Conservation (phyloP, 2,113 vertebrate genomes). For the Crotalus horridus region DNA sequence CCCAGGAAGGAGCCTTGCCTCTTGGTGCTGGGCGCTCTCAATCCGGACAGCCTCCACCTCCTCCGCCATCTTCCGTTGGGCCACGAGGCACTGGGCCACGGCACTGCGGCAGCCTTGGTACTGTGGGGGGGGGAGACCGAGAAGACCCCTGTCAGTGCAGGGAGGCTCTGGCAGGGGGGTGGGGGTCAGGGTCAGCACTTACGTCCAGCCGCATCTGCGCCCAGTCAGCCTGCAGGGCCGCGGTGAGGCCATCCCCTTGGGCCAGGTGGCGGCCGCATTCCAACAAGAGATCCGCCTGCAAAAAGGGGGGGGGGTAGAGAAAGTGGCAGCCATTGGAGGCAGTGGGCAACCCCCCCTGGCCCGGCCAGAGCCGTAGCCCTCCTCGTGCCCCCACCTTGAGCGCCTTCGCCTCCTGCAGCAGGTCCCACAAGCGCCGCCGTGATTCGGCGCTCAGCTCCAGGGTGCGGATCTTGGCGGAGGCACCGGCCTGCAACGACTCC, state of each 20-base stretch:
- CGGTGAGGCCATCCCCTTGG: slow-evolving; percentile 55
- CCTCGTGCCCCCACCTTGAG: slow-evolving; percentile 71
- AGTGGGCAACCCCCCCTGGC: neutral
- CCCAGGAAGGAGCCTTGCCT: too few relatives aligned
- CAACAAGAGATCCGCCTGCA: slow-evolving; percentile 46
- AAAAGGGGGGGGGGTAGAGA: too few relatives aligned
- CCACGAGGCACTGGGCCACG: too few relatives aligned
- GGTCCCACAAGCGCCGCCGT: slow-evolving; percentile 66
- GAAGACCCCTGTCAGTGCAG: too few relatives aligned
- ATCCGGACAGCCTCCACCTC: too few relatives aligned
- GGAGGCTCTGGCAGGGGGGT: too few relatives aligned
- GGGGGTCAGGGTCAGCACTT: neutral
- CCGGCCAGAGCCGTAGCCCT: neutral
- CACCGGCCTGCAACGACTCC: slow-evolving; percentile 73
- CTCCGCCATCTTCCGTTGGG: too few relatives aligned
- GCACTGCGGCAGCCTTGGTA: too few relatives aligned
- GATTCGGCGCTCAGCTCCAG: slow-evolving; percentile 72
- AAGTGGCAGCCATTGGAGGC: neutral
- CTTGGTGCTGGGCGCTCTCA: too few relatives aligned
- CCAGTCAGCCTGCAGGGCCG: slow-evolving; percentile 67
- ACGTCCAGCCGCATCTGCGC: slow-evolving; percentile 71
- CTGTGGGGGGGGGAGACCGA: too few relatives aligned
- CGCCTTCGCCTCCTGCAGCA: slow-evolving; percentile 67
- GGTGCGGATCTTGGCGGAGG: slow-evolving; percentile 66
- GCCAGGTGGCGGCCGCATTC: slow-evolving; percentile 43